A percentile compares a stretch with the other conserved stretches of the same genome.
Conservation (phyloP, 2,113 vertebrate species). For the Pachycephala philippinensis region DNA sequence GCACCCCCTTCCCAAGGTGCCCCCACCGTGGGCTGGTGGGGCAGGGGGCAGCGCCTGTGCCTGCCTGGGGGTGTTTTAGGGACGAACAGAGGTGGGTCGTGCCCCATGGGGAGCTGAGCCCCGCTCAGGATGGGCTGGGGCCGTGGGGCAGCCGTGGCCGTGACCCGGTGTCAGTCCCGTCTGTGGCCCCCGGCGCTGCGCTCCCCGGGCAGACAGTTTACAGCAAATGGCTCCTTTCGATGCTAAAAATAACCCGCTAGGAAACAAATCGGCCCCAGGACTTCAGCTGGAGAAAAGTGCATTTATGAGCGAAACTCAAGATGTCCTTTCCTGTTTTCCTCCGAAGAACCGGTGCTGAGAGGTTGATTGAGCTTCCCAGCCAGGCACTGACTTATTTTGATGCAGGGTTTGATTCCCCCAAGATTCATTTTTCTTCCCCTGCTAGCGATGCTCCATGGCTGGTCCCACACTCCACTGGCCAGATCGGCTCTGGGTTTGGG, state of each 20-base stretch:
- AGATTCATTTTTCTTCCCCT: neutral
- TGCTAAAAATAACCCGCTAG: neutral
- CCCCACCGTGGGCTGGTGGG: neutral
- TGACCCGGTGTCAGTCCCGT: neutral
- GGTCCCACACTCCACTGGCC: neutral
- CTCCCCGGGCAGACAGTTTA: neutral
- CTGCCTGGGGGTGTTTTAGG: neutral
- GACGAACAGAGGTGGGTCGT: accelerated
- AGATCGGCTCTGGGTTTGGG: neutral
- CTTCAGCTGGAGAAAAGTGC: neutral
- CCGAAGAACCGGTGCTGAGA: neutral
- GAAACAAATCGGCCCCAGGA: neutral
- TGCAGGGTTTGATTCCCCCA: neutral
- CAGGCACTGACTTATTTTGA: neutral
- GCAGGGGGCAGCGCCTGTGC: neutral
- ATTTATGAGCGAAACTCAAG: neutral
- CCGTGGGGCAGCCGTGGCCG: accelerated
- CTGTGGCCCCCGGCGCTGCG: neutral
- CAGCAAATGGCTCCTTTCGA: neutral
- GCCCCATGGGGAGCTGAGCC: accelerated
- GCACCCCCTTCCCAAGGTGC: neutral
- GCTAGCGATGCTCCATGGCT: neutral
- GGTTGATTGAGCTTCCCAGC: neutral
- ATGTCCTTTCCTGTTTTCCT: neutral
- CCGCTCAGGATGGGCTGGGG: accelerated